Evolutionary conservation across 2,888 invertebrate species (phyloP).

Genomic region (Eilema sororculum): DNA sequence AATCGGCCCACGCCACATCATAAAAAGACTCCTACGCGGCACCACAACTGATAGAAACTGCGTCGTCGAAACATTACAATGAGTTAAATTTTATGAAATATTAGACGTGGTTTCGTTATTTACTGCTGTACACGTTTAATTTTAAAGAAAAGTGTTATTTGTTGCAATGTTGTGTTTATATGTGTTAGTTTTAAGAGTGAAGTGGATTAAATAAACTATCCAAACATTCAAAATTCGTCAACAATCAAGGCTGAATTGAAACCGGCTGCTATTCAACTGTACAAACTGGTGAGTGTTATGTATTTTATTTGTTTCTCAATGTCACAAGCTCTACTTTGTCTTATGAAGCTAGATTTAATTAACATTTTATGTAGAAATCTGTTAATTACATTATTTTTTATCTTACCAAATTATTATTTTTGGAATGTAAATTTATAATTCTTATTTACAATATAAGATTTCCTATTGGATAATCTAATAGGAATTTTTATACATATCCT

Average conservation of each 20-base stretch:
- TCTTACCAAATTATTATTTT: background rate
- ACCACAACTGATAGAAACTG: conserved; percentile 58
- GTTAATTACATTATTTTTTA: background rate
- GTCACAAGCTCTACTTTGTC: conserved; percentile 11
- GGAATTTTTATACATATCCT: too few relatives aligned
- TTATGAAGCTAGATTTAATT: background rate
- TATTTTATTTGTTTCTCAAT: conserved; percentile 29
- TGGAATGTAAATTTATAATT: too few relatives aligned
- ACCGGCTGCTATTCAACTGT: conserved; percentile 47
- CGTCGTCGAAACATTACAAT: conserved; percentile 66
- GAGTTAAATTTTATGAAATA: conserved; percentile 66
- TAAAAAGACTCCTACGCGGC: conserved; percentile 82
- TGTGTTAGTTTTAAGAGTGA: conserved; percentile 19
- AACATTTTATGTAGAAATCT: background rate
- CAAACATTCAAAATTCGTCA: conserved; percentile 56
- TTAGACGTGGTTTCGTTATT: conserved; percentile 47
- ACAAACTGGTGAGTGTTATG: conserved; percentile 53
- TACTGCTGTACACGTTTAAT: conserved; percentile 38
- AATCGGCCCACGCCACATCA: conserved; percentile 80
- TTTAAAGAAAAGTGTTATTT: conserved; percentile 52
- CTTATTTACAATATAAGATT: too few relatives aligned
- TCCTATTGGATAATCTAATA: too few relatives aligned
- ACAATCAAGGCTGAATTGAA: conserved; percentile 65
- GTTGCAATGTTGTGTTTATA: conserved; percentile 22
- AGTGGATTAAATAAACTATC: conserved; percentile 44